Percentiles rank a stretch among this genome's conserved stretches.
phyloP scores from a whole-genome alignment of 2,888 invertebrate genomes.

The Patella caerulea region DNA sequence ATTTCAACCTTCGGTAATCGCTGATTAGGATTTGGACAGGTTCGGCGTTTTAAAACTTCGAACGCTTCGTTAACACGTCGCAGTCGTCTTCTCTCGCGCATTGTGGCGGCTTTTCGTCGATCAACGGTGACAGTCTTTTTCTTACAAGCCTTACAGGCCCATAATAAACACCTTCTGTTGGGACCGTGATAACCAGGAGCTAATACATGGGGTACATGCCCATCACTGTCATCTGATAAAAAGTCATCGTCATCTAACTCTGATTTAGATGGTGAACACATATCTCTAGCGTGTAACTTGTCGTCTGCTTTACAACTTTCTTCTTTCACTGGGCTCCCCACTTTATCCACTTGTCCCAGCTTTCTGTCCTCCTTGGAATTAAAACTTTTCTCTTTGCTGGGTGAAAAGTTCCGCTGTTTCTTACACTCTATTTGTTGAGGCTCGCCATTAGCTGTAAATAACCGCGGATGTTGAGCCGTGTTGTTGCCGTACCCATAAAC shows the following conservation, averaged over 20 bases:
- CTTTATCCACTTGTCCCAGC: slow-evolving; percentile 17
- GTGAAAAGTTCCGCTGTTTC: slow-evolving; percentile 10
- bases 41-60: slow-evolving; percentile 91
- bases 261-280: slow-evolving; percentile 36
- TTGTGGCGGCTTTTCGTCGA: slow-evolving; percentile 95
- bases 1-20: slow-evolving; percentile 98
- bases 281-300: slow-evolving; percentile 42
- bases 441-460: slow-evolving; percentile 26
- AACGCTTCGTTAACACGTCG: slow-evolving; percentile 99
- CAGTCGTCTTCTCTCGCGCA: slow-evolving; percentile 91
- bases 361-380: slow-evolving; percentile 17
- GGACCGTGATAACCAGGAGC: slow-evolving; percentile 71
- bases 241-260: slow-evolving; percentile 42
- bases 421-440: slow-evolving; percentile 4
- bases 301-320: slow-evolving; percentile 28
- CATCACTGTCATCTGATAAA: slow-evolving; percentile 53
- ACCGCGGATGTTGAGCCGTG: slow-evolving; percentile 32
- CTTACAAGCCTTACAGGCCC: slow-evolving; percentile 98
- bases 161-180: slow-evolving; percentile 85
- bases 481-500: slow-evolving; percentile 46
- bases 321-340: slow-evolving; percentile 13
- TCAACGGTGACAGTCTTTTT: slow-evolving; percentile 93
- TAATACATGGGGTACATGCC: slow-evolving; percentile 69
- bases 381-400: slow-evolving; percentile 23
- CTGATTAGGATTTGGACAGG: slow-evolving; percentile 95